Evolutionary conservation across 64 coral and sea anemone species (phyloP).

Genomic region (Montipora foliosa): DNA sequence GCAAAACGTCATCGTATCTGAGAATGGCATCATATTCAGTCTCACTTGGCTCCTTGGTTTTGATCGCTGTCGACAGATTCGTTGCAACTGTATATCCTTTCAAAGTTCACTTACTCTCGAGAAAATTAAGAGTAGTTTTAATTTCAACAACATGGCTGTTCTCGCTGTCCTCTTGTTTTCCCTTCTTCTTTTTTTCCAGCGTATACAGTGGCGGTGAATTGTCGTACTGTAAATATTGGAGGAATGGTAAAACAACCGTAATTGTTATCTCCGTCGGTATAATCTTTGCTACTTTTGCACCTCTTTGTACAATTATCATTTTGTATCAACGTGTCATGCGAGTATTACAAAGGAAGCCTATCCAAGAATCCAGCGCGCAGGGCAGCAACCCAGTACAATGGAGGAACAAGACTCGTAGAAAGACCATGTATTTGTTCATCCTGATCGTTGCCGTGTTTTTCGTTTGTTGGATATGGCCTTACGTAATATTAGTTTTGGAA

Average conservation of each 20-base stretch:
- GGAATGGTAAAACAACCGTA: too few relatives aligned
- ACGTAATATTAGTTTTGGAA: not conserved
- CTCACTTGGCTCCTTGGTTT: not conserved
- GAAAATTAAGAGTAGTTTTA: not conserved
- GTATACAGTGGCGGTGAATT: too few relatives aligned
- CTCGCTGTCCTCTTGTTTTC: not conserved
- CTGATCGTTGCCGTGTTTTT: not conserved
- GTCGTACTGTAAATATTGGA: not conserved
- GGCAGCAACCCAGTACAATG: not conserved
- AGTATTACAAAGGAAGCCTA: too few relatives aligned
- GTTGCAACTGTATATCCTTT: not conserved
- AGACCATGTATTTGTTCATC: not conserved
- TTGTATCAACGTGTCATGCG: not conserved
- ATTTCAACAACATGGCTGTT: not conserved
- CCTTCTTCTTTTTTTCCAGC: not conserved
- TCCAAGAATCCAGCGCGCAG: too few relatives aligned
- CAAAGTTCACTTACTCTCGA: not conserved
- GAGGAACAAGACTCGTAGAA: not conserved
- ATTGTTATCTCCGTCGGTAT: not conserved
- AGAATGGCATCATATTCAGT: not conserved
- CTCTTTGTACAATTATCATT: not conserved
- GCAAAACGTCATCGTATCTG: too few relatives aligned
- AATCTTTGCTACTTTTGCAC: too few relatives aligned
- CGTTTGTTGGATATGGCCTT: not conserved
- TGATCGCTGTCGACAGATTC: slow-evolving; percentile 26